Base-by-base conservation (phyloP, 2,888 invertebrate genomes). In the Salticus scenicus region DNA sequence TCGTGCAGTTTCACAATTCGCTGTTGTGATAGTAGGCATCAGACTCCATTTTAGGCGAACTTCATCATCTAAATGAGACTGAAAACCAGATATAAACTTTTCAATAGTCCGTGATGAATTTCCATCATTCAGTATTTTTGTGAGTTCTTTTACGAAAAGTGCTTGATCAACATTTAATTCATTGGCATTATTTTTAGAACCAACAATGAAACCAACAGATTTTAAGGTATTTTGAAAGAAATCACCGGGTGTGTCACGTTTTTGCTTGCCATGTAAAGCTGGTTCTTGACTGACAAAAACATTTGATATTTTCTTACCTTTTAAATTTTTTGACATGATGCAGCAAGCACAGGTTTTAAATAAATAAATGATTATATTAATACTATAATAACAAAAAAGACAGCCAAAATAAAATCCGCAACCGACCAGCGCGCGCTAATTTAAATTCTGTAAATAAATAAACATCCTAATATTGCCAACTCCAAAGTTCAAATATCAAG, bases 1-100 rank as follows among this genome's bases (percentile, higher is more conserved):
- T 73, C 87, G 57, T 8, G 87, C 87, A 2, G 74, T 77, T 77
- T 78, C 76, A 33, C 87, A 87, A 7, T 57, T 64, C 24, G 77
- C 33, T 33, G 87, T 20, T 31, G 87, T 82, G 0, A 78, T 30
- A 24, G 87, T 87, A 8, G 87, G 87, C 64, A 87, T 69, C 14
- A 87, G 72, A 42, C 87, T 73, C 81, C 82, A 87, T 63, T 87
- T 87, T 20, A 87, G 37, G 12, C 87, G 64, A 27, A 81, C 66
- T 51, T 85, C 85, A 42, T 85, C 85, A 70, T 80, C 86, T 31
- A 80, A 67, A 51, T 78, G 72, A 0, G 20, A 31, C 64, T 86
- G 75, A 12, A 80, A 80, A n/a, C 76, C 86, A 7, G 57, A 31
- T 7, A 76, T 20, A 27, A 78, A 76, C 28, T 76, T 76, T 10